Percentiles rank a stretch among this genome's conserved stretches.
phyloP scores from a whole-genome alignment of 2,888 invertebrate genomes.

The Belgica antarctica region DNA sequence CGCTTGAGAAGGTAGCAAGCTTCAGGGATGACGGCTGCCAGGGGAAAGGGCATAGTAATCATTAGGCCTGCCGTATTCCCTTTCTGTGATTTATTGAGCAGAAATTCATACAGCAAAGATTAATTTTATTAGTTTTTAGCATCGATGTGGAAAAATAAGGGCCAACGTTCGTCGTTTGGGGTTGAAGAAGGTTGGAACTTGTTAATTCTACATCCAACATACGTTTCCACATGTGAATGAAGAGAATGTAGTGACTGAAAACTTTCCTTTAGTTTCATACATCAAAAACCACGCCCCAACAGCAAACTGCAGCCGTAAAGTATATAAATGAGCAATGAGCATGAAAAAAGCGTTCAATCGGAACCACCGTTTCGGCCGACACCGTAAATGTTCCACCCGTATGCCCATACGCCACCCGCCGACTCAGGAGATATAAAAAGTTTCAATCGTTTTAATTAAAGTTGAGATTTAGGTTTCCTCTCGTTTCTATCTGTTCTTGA shows the following conservation, averaged over 20 bases:
- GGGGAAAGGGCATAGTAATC: slow-evolving; percentile 22
- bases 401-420: neutral
- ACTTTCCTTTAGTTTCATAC: too few relatives aligned
- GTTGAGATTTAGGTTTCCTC: neutral
- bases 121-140: slow-evolving; percentile 43
- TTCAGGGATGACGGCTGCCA: neutral
- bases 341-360: slow-evolving; percentile 32
- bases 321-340: slow-evolving; percentile 28
- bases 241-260: too few relatives aligned
- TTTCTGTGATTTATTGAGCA: slow-evolving; percentile 42
- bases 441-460: slow-evolving; percentile 28
- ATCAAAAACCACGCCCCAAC: too few relatives aligned
- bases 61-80: slow-evolving; percentile 22
- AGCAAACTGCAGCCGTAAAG: too few relatives aligned
- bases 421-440: neutral
- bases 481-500: neutral
- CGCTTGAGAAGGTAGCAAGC: slow-evolving; percentile 25
- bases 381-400: neutral
- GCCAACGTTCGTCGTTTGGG: too few relatives aligned
- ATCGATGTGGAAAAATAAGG: slow-evolving; percentile 17
- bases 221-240: too few relatives aligned
- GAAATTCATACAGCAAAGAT: slow-evolving; percentile 39
- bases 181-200: too few relatives aligned
- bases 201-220: too few relatives aligned
- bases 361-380: slow-evolving; percentile 21